Conservation (phyloP, 2,113 vertebrate genomes). For the Pachyramphus minor region DNA sequence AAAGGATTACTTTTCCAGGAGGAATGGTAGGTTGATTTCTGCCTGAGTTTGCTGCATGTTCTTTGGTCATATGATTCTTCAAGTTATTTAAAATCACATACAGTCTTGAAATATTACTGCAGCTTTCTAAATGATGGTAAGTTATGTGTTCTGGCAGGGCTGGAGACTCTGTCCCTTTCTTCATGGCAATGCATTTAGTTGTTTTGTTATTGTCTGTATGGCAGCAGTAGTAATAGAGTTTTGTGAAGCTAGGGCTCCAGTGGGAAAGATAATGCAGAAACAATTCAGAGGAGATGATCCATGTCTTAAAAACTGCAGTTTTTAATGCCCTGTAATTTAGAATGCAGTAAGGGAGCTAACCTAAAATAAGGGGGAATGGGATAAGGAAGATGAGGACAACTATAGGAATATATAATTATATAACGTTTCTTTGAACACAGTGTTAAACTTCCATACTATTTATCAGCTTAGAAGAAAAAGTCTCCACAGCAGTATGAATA, state of each 20-base stretch:
- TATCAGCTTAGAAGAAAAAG: not conserved
- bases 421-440: not conserved
- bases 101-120: not conserved
- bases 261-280: not conserved
- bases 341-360: not conserved
- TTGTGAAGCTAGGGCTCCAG: not conserved
- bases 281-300: not conserved
- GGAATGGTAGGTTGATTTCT: not conserved
- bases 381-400: not conserved
- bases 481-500: not conserved
- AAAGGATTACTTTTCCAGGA: not conserved
- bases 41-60: not conserved
- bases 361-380: not conserved
- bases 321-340: not conserved
- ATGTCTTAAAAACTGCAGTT: not conserved
- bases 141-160: not conserved
- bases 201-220: not conserved
- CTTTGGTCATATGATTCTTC: not conserved
- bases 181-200: not conserved
- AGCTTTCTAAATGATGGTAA: not conserved
- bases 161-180: not conserved
- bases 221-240: not conserved
- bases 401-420: not conserved
- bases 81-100: not conserved
- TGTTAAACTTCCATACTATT: not conserved